A percentile compares a stretch with the other conserved stretches of the same genome.
Conservation (phyloP, 1,140 invertebrate genomes). For the Zaprionus camerounensis region DNA sequence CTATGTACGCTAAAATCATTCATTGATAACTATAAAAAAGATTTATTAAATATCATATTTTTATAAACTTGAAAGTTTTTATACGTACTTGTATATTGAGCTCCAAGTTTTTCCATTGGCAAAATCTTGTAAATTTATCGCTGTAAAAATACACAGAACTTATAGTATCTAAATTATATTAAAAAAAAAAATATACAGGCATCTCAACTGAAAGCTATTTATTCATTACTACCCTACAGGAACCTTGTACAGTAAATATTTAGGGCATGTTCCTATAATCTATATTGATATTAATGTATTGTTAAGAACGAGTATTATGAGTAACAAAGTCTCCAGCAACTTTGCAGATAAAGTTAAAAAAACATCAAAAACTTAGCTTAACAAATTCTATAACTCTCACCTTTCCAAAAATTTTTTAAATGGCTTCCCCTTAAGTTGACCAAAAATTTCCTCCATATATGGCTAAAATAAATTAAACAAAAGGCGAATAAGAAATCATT, state of each 20-base stretch:
- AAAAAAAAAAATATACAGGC: neutral
- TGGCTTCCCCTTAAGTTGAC: constrained; percentile 96
- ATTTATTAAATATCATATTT: neutral
- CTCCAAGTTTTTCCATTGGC: constrained; percentile 99
- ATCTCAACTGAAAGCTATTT: neutral
- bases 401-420: constrained; percentile 99
- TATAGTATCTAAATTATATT: neutral
- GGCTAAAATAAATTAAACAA: constrained; percentile 87
- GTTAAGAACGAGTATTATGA: neutral
- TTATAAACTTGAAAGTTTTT: neutral
- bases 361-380: neutral
- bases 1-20: constrained; percentile 99
- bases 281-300: too few relatives aligned
- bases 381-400: constrained; percentile 85
- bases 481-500: neutral
- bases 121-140: constrained; percentile 99
- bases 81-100: constrained; percentile 96
- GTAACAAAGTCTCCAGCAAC: too few relatives aligned
- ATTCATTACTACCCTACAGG: too few relatives aligned
- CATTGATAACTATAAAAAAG: constrained; percentile 95
- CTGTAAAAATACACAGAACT: constrained; percentile 86
- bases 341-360: neutral
- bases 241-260: neutral
- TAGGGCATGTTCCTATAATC: too few relatives aligned
- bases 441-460: constrained; percentile 99